Evolutionary conservation across 2,113 vertebrate genomes (phyloP), one percentile per base, ranked within the genome.

Genomic region (Benitochromis conjunctus): DNA sequence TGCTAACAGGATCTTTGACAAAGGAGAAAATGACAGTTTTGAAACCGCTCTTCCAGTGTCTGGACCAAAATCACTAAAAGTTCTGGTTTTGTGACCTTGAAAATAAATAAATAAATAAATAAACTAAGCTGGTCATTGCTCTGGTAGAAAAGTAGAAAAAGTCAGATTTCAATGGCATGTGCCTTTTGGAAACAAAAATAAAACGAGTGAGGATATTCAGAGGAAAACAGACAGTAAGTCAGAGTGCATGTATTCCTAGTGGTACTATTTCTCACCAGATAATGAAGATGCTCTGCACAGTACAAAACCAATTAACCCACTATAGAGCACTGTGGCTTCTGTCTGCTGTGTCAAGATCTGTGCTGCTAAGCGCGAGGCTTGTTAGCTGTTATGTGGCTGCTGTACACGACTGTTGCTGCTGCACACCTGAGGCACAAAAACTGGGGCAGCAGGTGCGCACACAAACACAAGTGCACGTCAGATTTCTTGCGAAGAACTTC

Each of bases 391-490:
- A 7, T 57, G 18, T 31, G 2, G 21, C 74, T 48, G 60, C 43
- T 31, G 34, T 21, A 11, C 46, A 3, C 54, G 64, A 81, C 31
- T 81, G 80, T 38, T 69, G 43, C 79, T 46, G 86, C 60, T 16
- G 58, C 66, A 85, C 86, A 91, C 80, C 84, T 90, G 86, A 87
- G 84, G 86, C 80, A 18, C 11, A 69, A 14, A 29, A 86, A 82
- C 3, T 7, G 14, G 53, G 80, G 34, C 83, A 84, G 83, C 86
- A 87, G 88, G 77, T 90, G 82, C 19, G 81, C 5, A 31, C 48
- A 38, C 46, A 80, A 79, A 81, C 29, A 62, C 56, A 3, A 19
- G 54, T 24, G 24, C 0, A 54, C 4, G 4, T 74, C 55, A 13
- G 11, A 13, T 51, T 38, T 74, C 56, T 77, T 46, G 34, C 7